Conservation (phyloP, 2,797 vertebrate genomes). For the Lateolabrax maculatus region DNA sequence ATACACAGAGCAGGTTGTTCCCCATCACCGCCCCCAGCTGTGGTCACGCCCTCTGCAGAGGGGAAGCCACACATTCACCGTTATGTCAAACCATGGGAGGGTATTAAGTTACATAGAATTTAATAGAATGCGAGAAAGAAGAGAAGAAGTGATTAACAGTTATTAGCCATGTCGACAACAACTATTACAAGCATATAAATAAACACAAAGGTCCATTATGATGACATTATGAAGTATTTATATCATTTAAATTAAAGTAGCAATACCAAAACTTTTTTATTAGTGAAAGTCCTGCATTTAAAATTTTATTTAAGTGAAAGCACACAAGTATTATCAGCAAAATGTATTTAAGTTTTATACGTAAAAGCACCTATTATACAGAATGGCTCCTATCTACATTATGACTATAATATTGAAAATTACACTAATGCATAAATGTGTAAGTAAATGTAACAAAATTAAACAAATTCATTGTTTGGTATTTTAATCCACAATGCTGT, state of each 20-base stretch:
- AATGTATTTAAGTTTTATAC: background rate
- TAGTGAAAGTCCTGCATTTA: background rate
- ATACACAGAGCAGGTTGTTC: slow-evolving; percentile 59
- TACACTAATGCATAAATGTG: background rate
- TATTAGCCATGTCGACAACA: background rate
- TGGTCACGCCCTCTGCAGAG: slow-evolving; percentile 51
- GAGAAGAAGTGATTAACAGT: background rate
- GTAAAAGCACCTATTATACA: background rate
- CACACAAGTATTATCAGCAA: background rate
- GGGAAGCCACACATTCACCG: slow-evolving; percentile 44
- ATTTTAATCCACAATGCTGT: background rate
- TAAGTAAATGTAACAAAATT: background rate
- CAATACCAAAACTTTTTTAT: background rate
- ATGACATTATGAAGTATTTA: background rate
- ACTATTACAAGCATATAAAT: background rate
- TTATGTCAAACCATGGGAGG: background rate
- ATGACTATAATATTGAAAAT: background rate
- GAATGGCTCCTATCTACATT: background rate
- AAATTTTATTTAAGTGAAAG: background rate
- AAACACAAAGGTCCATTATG: background rate
- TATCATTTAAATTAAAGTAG: background rate
- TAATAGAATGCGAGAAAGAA: background rate
- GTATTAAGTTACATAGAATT: background rate
- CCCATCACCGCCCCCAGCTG: slow-evolving; percentile 44
- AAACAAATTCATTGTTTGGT: background rate